phyloP scores from a whole-genome alignment of 2,888 invertebrate genomes.

The Unio pictorum region DNA sequence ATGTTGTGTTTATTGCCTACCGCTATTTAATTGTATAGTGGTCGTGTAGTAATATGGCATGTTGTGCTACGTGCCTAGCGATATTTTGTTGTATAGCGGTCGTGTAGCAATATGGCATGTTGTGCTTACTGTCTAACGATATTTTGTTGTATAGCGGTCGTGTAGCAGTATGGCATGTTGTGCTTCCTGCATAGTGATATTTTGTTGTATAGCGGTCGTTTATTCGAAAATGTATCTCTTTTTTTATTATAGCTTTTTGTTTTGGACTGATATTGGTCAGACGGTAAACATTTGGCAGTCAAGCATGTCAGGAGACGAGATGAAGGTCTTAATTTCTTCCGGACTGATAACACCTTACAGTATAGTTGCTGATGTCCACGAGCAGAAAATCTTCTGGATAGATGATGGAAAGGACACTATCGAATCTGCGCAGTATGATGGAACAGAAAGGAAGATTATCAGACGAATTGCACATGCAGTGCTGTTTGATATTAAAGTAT shows the following conservation, averaged over 20 bases:
- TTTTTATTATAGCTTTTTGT: constrained; percentile 3
- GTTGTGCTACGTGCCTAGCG: too few species aligned
- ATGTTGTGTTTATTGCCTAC: too few species aligned
- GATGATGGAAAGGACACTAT: constrained; percentile 7
- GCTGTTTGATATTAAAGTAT: constrained; percentile 2
- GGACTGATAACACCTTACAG: neutral
- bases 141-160: too few species aligned
- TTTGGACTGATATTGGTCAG: constrained; percentile 7
- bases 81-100: too few species aligned
- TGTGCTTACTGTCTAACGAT: too few species aligned
- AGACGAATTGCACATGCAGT: neutral
- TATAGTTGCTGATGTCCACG: constrained; percentile 4
- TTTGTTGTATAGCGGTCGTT: too few species aligned
- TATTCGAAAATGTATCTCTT: too few species aligned
- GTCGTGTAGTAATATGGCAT: too few species aligned
- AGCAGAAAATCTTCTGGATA: constrained; percentile 5
- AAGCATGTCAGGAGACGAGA: constrained; percentile 1
- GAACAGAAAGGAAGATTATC: constrained; percentile 1
- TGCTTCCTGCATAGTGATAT: too few species aligned
- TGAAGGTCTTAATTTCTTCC: neutral
- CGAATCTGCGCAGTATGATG: constrained; percentile 2
- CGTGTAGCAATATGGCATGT: too few species aligned
- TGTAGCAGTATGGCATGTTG: too few species aligned
- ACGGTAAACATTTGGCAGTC: constrained; percentile 4
- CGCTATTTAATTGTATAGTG: too few species aligned